Percentiles rank a stretch among this genome's conserved stretches.
Conservation (phyloP, 2,113 vertebrate species). For the Trichomycterus rosablanca region DNA sequence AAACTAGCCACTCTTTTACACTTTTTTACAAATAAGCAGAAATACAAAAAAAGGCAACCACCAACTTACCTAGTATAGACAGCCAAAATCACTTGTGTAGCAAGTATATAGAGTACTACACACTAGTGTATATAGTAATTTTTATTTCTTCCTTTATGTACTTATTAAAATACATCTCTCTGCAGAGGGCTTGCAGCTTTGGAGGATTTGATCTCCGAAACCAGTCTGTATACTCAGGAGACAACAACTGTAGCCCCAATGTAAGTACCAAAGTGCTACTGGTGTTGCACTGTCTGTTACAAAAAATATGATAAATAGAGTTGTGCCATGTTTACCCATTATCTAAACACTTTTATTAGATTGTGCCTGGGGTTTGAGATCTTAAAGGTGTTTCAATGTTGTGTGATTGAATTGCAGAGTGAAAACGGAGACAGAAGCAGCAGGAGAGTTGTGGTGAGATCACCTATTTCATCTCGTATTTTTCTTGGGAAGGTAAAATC, state of each 20-base stretch:
- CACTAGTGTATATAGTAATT: no score
- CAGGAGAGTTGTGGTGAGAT: constrained; percentile 76
- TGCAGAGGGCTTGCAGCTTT: constrained; percentile 93
- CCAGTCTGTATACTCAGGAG: constrained; percentile 72
- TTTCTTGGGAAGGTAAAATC: constrained; percentile 94
- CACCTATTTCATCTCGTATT: constrained; percentile 81
- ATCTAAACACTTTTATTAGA: neutral
- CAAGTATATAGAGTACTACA: no score
- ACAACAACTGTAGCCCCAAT: constrained; percentile 46
- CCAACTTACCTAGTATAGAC: no score
- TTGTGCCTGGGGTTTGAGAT: no score
- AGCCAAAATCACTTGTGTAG: no score
- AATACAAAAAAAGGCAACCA: no score
- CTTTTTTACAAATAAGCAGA: no score
- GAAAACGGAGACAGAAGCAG: constrained; percentile 75
- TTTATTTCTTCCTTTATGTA: no score
- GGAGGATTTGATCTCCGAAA: constrained; percentile 91
- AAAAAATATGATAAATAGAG: neutral
- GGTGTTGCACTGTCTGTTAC: neutral
- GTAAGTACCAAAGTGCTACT: constrained; percentile 43
- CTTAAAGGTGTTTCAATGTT: neutral
- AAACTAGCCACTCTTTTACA: no score
- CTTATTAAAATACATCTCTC: constrained; percentile 30
- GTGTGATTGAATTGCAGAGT: constrained; percentile 56
- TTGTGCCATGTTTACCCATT: neutral